Percentiles rank a stretch among this genome's conserved stretches.
Evolutionary conservation across 2,888 invertebrate species (phyloP).

Genomic region (Zaprionus bogoriensis): DNA sequence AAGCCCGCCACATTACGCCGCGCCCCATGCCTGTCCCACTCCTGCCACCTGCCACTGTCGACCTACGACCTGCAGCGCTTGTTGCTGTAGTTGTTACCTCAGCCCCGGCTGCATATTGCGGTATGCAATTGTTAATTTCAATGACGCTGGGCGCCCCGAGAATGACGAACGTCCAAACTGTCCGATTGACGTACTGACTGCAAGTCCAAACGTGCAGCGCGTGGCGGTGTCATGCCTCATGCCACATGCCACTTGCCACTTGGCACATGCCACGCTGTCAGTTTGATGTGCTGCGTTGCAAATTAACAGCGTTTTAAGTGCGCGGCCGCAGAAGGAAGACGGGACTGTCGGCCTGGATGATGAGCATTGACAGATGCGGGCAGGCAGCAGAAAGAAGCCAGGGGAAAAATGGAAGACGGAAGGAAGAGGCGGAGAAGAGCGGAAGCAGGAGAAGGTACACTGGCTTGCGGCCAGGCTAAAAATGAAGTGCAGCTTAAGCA

Average conservation of each 20-base stretch:
- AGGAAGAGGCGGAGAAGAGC: not conserved
- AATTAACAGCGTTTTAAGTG: slow-evolving; percentile 74
- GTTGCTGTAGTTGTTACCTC: slow-evolving; percentile 11
- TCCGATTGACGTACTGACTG: slow-evolving; percentile 26
- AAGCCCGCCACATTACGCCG: slow-evolving; percentile 8
- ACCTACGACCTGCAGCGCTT: slow-evolving; percentile 1
- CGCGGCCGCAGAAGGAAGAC: slow-evolving; percentile 40
- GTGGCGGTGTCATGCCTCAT: slow-evolving; percentile 11
- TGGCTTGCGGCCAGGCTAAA: slow-evolving; percentile 29
- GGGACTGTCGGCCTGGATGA: slow-evolving; percentile 50
- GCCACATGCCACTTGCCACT: slow-evolving; percentile 8
- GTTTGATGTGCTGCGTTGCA: slow-evolving; percentile 64
- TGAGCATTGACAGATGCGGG: slow-evolving; percentile 60
- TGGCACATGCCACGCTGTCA: slow-evolving; percentile 49
- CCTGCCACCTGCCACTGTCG: not conserved
- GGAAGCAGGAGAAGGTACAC: not conserved
- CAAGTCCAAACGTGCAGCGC: not conserved
- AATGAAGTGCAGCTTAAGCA: slow-evolving; percentile 76
- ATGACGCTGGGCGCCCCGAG: slow-evolving; percentile 41
- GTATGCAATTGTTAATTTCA: slow-evolving; percentile 74
- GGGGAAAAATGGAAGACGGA: not conserved
- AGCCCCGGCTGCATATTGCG: slow-evolving; percentile 48
- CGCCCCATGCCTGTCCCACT: slow-evolving; percentile 6
- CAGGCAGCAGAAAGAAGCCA: not conserved
- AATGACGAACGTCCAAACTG: slow-evolving; percentile 52